Conservation (phyloP, 1,140 invertebrate species). For the Mya arenaria region DNA sequence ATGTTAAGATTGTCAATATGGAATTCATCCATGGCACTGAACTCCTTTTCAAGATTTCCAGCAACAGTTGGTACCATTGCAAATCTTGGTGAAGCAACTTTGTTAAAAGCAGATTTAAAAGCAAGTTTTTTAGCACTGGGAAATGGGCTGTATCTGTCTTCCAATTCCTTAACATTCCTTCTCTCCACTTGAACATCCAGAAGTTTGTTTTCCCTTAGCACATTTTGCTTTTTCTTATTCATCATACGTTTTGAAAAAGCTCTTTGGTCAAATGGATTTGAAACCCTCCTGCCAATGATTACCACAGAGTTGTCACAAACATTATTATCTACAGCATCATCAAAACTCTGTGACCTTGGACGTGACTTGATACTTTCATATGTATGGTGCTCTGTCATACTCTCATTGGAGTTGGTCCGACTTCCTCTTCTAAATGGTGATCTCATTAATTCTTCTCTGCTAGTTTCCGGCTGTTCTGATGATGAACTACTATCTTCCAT, state of each 20-base stretch:
- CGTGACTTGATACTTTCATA: slow-evolving; percentile 42
- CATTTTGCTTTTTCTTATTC: slow-evolving; percentile 31
- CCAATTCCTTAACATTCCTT: background rate
- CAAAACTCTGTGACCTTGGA: background rate
- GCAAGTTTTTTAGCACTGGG: slow-evolving; percentile 47
- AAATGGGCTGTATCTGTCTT: slow-evolving; percentile 49
- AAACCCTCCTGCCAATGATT: slow-evolving; percentile 35
- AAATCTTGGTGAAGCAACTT: slow-evolving; percentile 31
- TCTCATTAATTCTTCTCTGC: no score
- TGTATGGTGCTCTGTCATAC: background rate
- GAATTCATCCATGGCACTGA: background rate
- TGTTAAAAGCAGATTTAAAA: slow-evolving; percentile 47
- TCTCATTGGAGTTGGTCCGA: background rate
- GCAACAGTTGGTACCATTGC: slow-evolving; percentile 6
- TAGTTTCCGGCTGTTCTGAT: background rate
- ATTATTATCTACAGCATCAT: background rate
- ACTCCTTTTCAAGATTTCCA: background rate
- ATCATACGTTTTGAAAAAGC: slow-evolving; percentile 5
- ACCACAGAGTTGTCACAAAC: slow-evolving; percentile 34
- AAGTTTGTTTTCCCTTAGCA: background rate
- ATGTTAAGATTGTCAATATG: slow-evolving; percentile 18
- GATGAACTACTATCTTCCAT: background rate
- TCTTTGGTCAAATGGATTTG: slow-evolving; percentile 32
- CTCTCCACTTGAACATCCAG: background rate
- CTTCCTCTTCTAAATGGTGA: background rate